These are phyloP conservation scores for Xylocampa areola DNA, from an alignment of 2,888 invertebrate genomes.

Conservation along the genomic window DNA sequence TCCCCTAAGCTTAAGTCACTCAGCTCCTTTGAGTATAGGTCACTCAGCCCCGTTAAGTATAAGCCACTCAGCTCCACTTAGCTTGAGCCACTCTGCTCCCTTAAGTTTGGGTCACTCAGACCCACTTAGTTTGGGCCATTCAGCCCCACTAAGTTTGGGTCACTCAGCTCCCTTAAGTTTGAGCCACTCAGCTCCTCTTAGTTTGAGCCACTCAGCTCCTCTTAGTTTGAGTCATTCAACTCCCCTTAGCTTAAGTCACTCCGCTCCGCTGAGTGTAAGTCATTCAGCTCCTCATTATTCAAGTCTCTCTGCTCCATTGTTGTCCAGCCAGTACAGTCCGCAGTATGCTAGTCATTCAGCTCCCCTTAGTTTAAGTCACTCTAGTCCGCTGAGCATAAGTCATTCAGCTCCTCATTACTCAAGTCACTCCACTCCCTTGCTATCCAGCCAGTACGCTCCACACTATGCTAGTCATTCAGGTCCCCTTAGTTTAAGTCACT, in stretches of 20 bases:
- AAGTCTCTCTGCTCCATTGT: not conserved
- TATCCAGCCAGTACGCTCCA: conserved; percentile 3
- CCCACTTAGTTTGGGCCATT: conserved; percentile 13
- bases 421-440: not conserved
- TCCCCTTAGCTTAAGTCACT: conserved; percentile 4
- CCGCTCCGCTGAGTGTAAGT: conserved; percentile 10
- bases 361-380: too few species aligned
- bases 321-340: conserved; percentile 15
- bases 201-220: conserved; percentile 13
- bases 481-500: conserved; percentile 25
- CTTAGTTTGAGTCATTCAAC: conserved; percentile 15
- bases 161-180: conserved; percentile 5
- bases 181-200: conserved; percentile 4
- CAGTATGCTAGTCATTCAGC: conserved; percentile 27
- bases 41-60: conserved; percentile 4
- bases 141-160: conserved; percentile 13
- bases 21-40: conserved; percentile 14
- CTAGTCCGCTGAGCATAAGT: conserved; percentile 2
- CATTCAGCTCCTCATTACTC: conserved; percentile 1
- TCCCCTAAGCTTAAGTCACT: conserved; percentile 15
- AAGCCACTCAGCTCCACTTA: not conserved
- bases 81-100: conserved; percentile 11
- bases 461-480: conserved; percentile 8
- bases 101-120: not conserved
- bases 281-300: conserved; percentile 18